Conservation (phyloP, 2,888 invertebrate genomes). For the Trachelus tabidus region DNA sequence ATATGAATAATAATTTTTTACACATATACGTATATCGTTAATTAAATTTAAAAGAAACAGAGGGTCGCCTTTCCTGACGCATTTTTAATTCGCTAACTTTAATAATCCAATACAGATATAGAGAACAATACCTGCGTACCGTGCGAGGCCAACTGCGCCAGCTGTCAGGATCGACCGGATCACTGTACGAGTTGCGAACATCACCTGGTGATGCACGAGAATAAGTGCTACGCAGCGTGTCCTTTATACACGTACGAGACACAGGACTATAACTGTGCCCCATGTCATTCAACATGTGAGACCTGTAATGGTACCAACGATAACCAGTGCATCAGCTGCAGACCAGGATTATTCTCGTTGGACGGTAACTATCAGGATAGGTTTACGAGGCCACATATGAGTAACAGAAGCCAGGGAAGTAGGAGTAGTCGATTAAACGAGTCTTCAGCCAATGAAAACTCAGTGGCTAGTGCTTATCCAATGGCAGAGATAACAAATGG, state of each 20-base stretch:
- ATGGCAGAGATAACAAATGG: neutral
- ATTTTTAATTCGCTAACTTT: neutral
- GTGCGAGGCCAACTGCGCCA: conserved; percentile 87
- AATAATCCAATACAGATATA: conserved; percentile 68
- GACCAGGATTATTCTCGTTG: conserved; percentile 76
- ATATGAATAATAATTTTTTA: neutral
- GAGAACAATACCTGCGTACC: conserved; percentile 83
- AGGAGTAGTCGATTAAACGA: neutral
- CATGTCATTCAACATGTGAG: conserved; percentile 83
- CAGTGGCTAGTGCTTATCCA: neutral
- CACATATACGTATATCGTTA: neutral
- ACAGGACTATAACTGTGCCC: conserved; percentile 85
- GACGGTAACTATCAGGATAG: conserved; percentile 67
- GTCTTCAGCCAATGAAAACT: neutral
- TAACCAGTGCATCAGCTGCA: conserved; percentile 85
- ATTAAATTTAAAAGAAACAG: neutral
- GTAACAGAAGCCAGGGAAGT: neutral
- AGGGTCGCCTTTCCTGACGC: neutral
- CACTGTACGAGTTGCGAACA: conserved; percentile 90
- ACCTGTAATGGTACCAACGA: conserved; percentile 84
- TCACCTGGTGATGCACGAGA: conserved; percentile 84
- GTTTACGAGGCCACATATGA: neutral
- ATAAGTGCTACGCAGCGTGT: conserved; percentile 86
- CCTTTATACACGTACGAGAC: conserved; percentile 86
- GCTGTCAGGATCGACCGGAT: conserved; percentile 85